Conservation (phyloP, 2,113 vertebrate species). For the Dicentrarchus labrax region DNA sequence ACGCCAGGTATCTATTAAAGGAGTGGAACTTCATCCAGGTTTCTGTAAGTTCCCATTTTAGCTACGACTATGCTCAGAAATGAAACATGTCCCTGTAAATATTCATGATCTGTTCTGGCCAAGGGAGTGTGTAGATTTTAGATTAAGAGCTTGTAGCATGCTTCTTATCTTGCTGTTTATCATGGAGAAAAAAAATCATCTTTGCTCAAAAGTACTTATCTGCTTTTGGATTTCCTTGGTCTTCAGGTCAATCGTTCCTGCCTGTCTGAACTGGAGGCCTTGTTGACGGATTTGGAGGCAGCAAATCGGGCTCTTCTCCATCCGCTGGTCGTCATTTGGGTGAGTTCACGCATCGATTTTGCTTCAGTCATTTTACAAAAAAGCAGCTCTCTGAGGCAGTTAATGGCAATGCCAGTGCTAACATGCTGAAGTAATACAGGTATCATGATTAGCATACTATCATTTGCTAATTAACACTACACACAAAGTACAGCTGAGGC, state of each 20-base stretch:
- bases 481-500: too few species aligned
- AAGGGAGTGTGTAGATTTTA: not conserved
- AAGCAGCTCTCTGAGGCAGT: not conserved
- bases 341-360: slow-evolving; percentile 61
- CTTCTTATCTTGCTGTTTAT: not conserved
- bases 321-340: slow-evolving; percentile 82
- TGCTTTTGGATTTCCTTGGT: not conserved
- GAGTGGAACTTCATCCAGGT: slow-evolving; percentile 83
- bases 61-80: not conserved
- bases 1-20: slow-evolving; percentile 59
- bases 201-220: not conserved
- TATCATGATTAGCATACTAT: too few species aligned
- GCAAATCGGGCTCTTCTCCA: slow-evolving; percentile 68
- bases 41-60: slow-evolving; percentile 75
- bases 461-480: too few species aligned
- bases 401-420: not conserved
- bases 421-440: not conserved
- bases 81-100: slow-evolving; percentile 12
- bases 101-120: slow-evolving; percentile 3
- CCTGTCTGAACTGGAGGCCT: slow-evolving; percentile 60
- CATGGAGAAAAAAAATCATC: not conserved
- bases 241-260: slow-evolving; percentile 63
- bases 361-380: not conserved
- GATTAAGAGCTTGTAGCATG: not conserved
- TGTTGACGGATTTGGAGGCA: slow-evolving; percentile 63